Conservation (phyloP, 2,797 vertebrate genomes). For the Coilia nasus region DNA sequence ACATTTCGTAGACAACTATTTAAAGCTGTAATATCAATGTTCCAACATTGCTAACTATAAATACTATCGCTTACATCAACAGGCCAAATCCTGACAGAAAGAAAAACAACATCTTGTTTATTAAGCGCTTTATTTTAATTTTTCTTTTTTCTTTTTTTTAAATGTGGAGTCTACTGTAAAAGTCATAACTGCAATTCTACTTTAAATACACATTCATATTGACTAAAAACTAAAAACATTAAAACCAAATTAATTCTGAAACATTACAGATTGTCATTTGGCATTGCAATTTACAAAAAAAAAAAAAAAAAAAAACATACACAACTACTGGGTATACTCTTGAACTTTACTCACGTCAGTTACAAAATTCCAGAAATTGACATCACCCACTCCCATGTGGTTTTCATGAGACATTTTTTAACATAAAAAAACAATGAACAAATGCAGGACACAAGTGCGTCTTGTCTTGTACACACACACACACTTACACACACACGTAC, state of each 20-base stretch:
- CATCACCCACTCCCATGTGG: background rate
- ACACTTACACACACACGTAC: background rate
- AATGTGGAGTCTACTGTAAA: background rate
- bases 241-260: constrained; percentile 2
- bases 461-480: background rate
- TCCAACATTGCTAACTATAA: constrained; percentile 57
- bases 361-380: constrained; percentile 12
- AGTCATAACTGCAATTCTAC: constrained; percentile 16
- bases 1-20: constrained; percentile 50
- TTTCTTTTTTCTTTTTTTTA: constrained; percentile 8
- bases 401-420: background rate
- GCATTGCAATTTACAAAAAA: constrained; percentile 22
- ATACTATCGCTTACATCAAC: constrained; percentile 60
- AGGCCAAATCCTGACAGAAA: constrained; percentile 38
- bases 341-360: background rate
- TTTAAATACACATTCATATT: constrained; percentile 17
- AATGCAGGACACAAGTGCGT: background rate
- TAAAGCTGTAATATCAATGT: constrained; percentile 52
- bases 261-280: constrained; percentile 19
- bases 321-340: background rate
- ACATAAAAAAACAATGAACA: constrained; percentile 17
- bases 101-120: background rate
- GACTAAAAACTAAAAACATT: background rate
- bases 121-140: background rate
- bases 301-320: too few species aligned